Percentiles rank a stretch among this genome's conserved stretches.
phyloP scores from a whole-genome alignment of 2,888 invertebrate genomes.

The Drosophila nigritarsus region DNA sequence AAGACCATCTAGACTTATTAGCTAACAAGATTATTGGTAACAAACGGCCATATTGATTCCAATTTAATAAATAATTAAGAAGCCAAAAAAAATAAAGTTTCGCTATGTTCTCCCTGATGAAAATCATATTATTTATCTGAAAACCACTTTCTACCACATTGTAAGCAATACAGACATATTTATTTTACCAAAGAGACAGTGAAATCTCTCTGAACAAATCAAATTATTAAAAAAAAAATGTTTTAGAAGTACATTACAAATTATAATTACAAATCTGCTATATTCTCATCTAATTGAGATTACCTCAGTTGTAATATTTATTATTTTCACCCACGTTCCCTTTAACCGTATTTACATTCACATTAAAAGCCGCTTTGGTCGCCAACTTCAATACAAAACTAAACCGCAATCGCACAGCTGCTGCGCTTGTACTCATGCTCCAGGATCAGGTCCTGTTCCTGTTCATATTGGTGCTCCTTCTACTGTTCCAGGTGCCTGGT shows the following conservation, averaged over 20 bases:
- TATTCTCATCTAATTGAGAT: background rate
- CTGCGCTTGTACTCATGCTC: conserved; percentile 18
- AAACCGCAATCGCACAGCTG: conserved; percentile 55
- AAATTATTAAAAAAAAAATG: background rate
- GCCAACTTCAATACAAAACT: conserved; percentile 51
- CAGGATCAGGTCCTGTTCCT: conserved; percentile 4
- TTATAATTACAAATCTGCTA: background rate
- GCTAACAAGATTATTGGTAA: background rate
- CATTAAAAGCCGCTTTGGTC: conserved; percentile 14
- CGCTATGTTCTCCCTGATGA: accelerated
- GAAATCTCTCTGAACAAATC: background rate
- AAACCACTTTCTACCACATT: background rate
- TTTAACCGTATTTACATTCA: too few species aligned
- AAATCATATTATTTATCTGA: background rate
- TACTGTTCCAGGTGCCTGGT: conserved; percentile 44
- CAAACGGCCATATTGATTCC: background rate
- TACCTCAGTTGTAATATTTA: background rate
- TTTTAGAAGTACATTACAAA: background rate
- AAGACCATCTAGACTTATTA: background rate
- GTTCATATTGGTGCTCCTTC: conserved; percentile 8
- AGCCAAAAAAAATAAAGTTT: background rate
- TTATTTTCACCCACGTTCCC: background rate
- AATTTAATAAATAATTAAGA: too few species aligned
- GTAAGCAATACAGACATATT: background rate
- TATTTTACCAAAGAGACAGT: background rate